Conservation (phyloP, 2,888 invertebrate species). For the Ferrisia virgata region DNA sequence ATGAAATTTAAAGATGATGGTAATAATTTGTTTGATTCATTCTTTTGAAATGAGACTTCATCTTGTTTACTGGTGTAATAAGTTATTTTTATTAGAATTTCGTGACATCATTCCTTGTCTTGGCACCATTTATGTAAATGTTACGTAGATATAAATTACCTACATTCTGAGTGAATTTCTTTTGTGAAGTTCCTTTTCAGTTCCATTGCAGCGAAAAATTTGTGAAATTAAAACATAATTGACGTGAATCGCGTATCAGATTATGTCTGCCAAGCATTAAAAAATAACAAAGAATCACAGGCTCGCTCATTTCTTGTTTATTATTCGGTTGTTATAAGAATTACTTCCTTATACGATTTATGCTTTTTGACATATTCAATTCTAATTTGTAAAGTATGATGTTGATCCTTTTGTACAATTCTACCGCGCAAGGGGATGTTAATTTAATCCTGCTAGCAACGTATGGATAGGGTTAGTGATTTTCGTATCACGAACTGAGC, state of each 20-base stretch:
- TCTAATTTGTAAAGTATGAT: conserved; percentile 33
- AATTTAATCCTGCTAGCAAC: conserved; percentile 25
- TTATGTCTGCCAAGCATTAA: neutral
- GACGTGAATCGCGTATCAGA: neutral
- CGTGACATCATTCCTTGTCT: too few species aligned
- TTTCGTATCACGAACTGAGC: conserved; percentile 3
- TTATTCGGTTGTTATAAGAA: conserved; percentile 37
- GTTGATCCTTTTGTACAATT: conserved; percentile 32
- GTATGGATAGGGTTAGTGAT: conserved; percentile 16
- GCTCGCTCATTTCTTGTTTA: conserved; percentile 13
- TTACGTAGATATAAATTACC: neutral
- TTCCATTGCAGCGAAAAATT: neutral
- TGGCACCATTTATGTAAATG: too few species aligned
- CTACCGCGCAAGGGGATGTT: conserved; percentile 34
- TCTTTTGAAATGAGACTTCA: neutral
- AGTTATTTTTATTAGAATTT: neutral
- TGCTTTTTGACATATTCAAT: conserved; percentile 40
- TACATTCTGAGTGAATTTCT: neutral
- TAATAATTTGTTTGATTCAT: neutral
- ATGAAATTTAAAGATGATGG: neutral
- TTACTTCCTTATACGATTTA: conserved; percentile 38
- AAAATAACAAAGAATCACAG: conserved; percentile 14
- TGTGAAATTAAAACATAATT: neutral
- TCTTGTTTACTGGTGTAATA: neutral
- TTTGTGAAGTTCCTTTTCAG: neutral